A percentile compares a stretch with the other conserved stretches of the same genome.
Evolutionary conservation across 2,113 vertebrate genomes (phyloP).

Genomic region (Tricholaema leucomelas): DNA sequence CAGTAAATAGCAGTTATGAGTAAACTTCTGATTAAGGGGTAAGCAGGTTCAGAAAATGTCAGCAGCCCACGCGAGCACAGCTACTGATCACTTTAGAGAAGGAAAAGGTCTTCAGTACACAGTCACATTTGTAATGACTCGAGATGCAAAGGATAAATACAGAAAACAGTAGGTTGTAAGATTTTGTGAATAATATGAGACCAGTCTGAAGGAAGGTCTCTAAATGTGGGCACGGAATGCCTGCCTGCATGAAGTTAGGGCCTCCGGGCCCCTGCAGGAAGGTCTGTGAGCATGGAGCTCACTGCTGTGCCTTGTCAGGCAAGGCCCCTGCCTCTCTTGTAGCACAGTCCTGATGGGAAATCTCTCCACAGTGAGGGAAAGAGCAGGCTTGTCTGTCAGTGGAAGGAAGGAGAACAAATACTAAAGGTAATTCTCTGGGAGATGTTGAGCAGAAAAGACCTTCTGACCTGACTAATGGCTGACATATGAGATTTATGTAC

Average conservation of each 20-base stretch:
- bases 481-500: not conserved
- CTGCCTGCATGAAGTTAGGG: accelerated
- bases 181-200: not conserved
- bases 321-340: not conserved
- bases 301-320: accelerated
- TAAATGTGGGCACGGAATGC: accelerated
- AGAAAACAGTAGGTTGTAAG: not conserved
- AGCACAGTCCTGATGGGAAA: not conserved
- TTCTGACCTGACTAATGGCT: slow-evolving; percentile 18
- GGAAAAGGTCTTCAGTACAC: not conserved
- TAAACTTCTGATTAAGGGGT: not conserved
- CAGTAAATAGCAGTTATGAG: not conserved
- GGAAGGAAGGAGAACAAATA: not conserved
- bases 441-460: not conserved
- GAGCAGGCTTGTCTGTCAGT: not conserved
- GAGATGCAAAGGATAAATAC: not conserved
- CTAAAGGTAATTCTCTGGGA: not conserved
- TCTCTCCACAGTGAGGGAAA: not conserved
- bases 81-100: not conserved
- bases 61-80: not conserved
- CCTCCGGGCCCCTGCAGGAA: accelerated
- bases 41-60: slow-evolving; percentile 21
- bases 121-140: not conserved
- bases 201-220: not conserved
- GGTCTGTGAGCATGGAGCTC: not conserved